phyloP scores from a whole-genome alignment of 2,797 vertebrate species.

The Rhyacichthys aspro region DNA sequence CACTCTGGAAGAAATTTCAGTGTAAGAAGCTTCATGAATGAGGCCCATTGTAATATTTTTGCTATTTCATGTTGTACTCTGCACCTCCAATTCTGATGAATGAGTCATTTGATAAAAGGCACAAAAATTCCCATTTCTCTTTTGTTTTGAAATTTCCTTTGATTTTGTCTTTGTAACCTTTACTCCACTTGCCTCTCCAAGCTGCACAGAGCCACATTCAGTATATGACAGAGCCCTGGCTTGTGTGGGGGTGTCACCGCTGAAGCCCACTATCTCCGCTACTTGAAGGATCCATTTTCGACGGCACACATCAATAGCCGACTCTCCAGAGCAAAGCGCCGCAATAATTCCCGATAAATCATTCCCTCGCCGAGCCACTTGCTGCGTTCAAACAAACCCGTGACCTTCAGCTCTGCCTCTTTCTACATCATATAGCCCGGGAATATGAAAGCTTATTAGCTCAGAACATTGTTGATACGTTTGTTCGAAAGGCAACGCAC shows the following conservation, averaged over 20 bases:
- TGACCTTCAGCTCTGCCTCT: constrained; percentile 76
- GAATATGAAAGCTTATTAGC: constrained; percentile 81
- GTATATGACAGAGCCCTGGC: background rate
- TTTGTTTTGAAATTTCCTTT: no score
- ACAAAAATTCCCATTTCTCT: no score
- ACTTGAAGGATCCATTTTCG: constrained; percentile 74
- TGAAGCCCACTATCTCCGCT: constrained; percentile 38
- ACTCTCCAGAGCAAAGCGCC: constrained; percentile 69
- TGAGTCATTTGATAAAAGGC: no score
- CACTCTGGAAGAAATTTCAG: no score
- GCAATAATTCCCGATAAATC: constrained; percentile 80
- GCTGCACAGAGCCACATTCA: no score
- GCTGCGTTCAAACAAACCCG: constrained; percentile 71
- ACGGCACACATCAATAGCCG: constrained; percentile 72
- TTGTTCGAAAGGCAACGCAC: constrained; percentile 70
- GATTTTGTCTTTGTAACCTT: no score
- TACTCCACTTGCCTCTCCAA: no score
- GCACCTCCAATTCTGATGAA: no score
- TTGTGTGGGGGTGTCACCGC: constrained; percentile 27
- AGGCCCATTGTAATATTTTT: no score
- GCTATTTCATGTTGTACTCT: no score
- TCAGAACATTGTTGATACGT: constrained; percentile 78
- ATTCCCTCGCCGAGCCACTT: constrained; percentile 71
- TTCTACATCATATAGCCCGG: constrained; percentile 70
- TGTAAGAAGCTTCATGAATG: no score